Percentiles rank a stretch among this genome's conserved stretches.
Conservation (phyloP, 2,888 invertebrate species). For the Drosophila flavopinicola region DNA sequence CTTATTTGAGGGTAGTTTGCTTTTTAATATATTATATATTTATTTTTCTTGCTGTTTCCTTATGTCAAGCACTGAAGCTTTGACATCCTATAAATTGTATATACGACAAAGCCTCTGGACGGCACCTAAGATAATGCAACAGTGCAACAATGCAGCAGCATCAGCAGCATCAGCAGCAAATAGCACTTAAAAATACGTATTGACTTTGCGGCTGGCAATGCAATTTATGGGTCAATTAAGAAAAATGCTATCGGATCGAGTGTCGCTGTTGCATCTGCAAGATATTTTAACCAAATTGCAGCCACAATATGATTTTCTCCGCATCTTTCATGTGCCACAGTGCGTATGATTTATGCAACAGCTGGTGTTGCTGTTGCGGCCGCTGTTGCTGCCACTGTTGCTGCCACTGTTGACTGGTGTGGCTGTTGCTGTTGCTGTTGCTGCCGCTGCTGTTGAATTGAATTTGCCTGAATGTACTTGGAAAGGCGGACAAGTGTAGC, state of each 20-base stretch:
- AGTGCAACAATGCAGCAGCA: conserved; percentile 19
- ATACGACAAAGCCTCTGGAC: conserved; percentile 83
- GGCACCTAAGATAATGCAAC: conserved; percentile 79
- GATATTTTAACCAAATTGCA: conserved; percentile 8
- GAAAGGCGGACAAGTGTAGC: conserved; percentile 37
- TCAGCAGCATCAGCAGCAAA: conserved; percentile 13
- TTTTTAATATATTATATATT: conserved; percentile 13
- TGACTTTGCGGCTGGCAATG: conserved; percentile 8
- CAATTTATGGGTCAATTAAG: conserved; percentile 23
- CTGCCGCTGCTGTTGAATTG: conserved; percentile 18
- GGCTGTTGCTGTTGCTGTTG: conserved; percentile 18
- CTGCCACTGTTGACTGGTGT: conserved; percentile 2
- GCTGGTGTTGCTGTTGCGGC: conserved; percentile 12
- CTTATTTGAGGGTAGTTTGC: conserved; percentile 20
- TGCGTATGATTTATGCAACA: conserved; percentile 69
- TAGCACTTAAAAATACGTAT: not conserved
- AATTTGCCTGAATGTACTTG: conserved; percentile 35
- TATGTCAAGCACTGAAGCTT: conserved; percentile 53
- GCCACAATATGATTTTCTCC: conserved; percentile 5
- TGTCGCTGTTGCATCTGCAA: conserved; percentile 3
- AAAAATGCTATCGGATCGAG: conserved; percentile 1
- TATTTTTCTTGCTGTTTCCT: conserved; percentile 24
- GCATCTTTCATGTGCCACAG: conserved; percentile 35
- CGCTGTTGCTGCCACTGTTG: conserved; percentile 5
- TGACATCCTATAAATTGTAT: conserved; percentile 50